phyloP scores from a whole-genome alignment of 2,797 vertebrate species.

The Paratrypauchen microcephalus region DNA sequence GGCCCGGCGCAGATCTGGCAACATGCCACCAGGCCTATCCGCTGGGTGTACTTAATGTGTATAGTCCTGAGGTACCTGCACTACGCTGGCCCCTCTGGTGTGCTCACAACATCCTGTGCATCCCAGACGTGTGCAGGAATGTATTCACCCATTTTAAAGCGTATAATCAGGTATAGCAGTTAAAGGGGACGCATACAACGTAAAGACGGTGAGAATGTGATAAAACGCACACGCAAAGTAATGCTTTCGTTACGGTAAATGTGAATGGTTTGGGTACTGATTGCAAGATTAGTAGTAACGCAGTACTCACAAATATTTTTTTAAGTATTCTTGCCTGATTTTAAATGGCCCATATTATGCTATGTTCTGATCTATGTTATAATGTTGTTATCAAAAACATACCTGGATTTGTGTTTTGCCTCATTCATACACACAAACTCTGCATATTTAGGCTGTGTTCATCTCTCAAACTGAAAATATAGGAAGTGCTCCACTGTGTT shows the following conservation, averaged over 20 bases:
- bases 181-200: background rate
- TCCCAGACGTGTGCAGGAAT: slow-evolving; percentile 42
- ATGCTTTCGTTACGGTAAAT: background rate
- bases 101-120: slow-evolving; percentile 29
- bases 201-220: background rate
- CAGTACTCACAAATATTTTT: background rate
- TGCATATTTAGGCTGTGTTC: too few species aligned
- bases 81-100: slow-evolving; percentile 34
- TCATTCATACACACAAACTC: too few species aligned
- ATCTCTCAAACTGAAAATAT: too few species aligned
- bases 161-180: background rate
- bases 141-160: slow-evolving; percentile 21
- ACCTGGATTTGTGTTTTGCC: too few species aligned
- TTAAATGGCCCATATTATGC: too few species aligned
- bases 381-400: too few species aligned
- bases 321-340: too few species aligned
- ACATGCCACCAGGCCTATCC: slow-evolving; percentile 70
- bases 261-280: background rate
- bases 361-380: too few species aligned
- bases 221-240: background rate
- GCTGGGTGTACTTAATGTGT: slow-evolving; percentile 72
- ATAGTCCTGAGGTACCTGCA: slow-evolving; percentile 56
- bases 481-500: too few species aligned
- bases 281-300: background rate
- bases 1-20: slow-evolving; percentile 72